These are phyloP conservation scores for Thera britannica DNA, from an alignment of 2,888 invertebrate genomes.

Conservation along the genomic window DNA sequence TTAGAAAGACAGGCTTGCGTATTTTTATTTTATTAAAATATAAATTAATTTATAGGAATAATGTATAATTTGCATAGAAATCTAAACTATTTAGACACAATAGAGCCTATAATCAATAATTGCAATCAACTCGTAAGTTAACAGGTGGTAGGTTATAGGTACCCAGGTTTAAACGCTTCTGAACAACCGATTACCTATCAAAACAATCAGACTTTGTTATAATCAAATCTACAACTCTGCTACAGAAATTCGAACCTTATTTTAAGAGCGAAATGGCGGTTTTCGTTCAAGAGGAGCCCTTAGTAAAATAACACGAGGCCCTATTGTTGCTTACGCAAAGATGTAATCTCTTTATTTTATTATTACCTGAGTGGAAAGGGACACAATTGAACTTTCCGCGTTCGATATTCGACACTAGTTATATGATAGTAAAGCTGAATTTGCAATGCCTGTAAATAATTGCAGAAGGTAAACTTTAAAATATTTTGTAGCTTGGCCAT, in stretches of 20 bases:
- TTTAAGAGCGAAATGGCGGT: slow-evolving; percentile 32
- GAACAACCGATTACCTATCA: slow-evolving; percentile 74
- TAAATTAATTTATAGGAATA: neutral
- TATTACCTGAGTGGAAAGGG: slow-evolving; percentile 77
- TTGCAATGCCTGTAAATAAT: slow-evolving; percentile 37
- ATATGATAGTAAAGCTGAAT: slow-evolving; percentile 36
- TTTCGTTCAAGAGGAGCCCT: slow-evolving; percentile 50
- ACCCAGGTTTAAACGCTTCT: slow-evolving; percentile 61
- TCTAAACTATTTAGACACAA: slow-evolving; percentile 17
- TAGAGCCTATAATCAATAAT: slow-evolving; percentile 35
- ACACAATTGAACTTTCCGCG: slow-evolving; percentile 42
- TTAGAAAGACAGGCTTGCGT: too few relatives aligned
- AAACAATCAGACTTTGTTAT: slow-evolving; percentile 68
- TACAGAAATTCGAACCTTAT: slow-evolving; percentile 49
- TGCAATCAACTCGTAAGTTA: slow-evolving; percentile 55
- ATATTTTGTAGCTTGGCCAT: slow-evolving; percentile 42
- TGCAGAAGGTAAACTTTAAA: slow-evolving; percentile 47
- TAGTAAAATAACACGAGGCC: slow-evolving; percentile 73
- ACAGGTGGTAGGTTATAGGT: slow-evolving; percentile 55
- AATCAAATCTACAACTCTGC: slow-evolving; percentile 54
- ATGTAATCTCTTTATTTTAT: slow-evolving; percentile 81
- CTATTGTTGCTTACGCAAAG: slow-evolving; percentile 81
- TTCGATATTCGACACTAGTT: slow-evolving; percentile 22
- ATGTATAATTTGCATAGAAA: slow-evolving; percentile 15
- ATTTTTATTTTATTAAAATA: too few relatives aligned